A percentile compares a stretch with the other conserved stretches of the same genome.
phyloP scores from a whole-genome alignment of 2,888 invertebrate genomes.

The Ornithoptera alexandrae region DNA sequence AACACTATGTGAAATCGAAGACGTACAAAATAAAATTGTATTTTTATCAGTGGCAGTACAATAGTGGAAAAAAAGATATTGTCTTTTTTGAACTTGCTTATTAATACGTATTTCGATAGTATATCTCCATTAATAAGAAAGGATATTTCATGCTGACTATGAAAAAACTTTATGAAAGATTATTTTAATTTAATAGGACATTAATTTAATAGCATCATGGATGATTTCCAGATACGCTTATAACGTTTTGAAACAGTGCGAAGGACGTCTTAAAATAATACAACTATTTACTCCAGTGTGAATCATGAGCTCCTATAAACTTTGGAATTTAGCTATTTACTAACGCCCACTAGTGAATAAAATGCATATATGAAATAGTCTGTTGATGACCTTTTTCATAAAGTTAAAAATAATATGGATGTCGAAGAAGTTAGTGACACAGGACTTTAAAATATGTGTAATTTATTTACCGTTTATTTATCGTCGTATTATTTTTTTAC shows the following conservation, averaged over 20 bases:
- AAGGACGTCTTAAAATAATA: conserved; percentile 75
- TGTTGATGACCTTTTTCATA: not conserved
- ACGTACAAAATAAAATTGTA: no score
- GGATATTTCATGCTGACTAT: not conserved
- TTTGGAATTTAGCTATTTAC: conserved; percentile 23
- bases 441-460: no score
- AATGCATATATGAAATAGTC: not conserved
- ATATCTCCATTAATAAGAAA: not conserved
- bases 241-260: conserved; percentile 63
- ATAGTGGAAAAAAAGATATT: no score
- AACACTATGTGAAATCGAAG: no score
- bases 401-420: not conserved
- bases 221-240: conserved; percentile 66
- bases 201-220: conserved; percentile 58
- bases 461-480: no score
- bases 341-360: conserved; percentile 10
- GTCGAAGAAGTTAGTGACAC: no score
- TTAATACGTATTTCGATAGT: not conserved
- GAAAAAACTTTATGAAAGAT: not conserved
- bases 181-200: not conserved
- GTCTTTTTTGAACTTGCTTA: not conserved
- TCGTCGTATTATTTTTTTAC: not conserved
- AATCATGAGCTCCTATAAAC: conserved; percentile 46
- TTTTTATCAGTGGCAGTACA: no score
- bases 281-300: conserved; percentile 64